Conservation (phyloP, 2,888 invertebrate genomes). For the Scaptomyza tumidula region DNA sequence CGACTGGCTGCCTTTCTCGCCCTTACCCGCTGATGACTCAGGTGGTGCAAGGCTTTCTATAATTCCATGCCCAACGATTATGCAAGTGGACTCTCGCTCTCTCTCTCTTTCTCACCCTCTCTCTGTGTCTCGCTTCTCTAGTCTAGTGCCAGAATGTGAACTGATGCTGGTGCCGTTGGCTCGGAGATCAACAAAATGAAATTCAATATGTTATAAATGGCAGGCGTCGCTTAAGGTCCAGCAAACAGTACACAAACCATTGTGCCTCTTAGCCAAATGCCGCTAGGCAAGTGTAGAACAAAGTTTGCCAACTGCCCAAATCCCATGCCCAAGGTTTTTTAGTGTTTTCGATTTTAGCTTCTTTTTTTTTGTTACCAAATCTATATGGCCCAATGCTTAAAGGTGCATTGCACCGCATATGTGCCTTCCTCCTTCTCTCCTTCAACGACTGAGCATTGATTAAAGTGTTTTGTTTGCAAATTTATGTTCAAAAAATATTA, state of each 20-base stretch:
- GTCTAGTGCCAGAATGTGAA: slow-evolving; percentile 15
- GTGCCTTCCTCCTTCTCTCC: background rate
- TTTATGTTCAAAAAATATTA: slow-evolving; percentile 77
- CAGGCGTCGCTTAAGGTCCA: slow-evolving; percentile 17
- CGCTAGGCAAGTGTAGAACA: slow-evolving; percentile 33
- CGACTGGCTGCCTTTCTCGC: background rate
- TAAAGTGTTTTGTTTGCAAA: slow-evolving; percentile 76
- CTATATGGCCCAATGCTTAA: slow-evolving; percentile 53
- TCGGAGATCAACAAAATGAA: slow-evolving; percentile 63
- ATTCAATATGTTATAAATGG: slow-evolving; percentile 77
- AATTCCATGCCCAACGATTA: slow-evolving; percentile 72
- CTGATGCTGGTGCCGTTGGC: slow-evolving; percentile 43
- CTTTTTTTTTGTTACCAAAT: slow-evolving; percentile 33
- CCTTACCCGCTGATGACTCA: slow-evolving; percentile 45
- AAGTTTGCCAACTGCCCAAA: slow-evolving; percentile 16
- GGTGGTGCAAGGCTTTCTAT: slow-evolving; percentile 75
- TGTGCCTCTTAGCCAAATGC: slow-evolving; percentile 27
- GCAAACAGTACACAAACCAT: slow-evolving; percentile 40
- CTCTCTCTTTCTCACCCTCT: background rate
- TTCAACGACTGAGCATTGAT: slow-evolving; percentile 66
- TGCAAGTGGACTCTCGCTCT: slow-evolving; percentile 55
- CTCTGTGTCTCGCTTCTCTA: slow-evolving; percentile 6
- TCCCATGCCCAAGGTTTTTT: slow-evolving; percentile 10
- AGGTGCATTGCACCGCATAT: slow-evolving; percentile 63
- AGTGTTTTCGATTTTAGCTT: background rate